These are phyloP conservation scores for Mnemiopsis leidyi DNA, from an alignment of 37 sponge, comb jelly and placozoan species.

Conservation along the genomic window DNA sequence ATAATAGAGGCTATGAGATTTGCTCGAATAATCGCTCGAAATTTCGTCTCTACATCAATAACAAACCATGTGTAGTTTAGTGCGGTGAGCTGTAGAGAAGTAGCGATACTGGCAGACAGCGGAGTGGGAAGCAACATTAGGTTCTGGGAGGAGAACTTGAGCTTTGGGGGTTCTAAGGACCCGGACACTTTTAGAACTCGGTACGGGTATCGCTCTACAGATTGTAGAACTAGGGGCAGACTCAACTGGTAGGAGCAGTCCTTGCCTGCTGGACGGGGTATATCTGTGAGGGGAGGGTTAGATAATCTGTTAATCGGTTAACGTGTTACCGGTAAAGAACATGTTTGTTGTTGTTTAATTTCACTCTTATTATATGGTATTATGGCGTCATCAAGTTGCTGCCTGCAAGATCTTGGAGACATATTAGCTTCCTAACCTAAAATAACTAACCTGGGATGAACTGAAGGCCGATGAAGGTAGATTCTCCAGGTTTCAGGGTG, in stretches of 20 bases:
- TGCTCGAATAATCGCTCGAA: too few species aligned
- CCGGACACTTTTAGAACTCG: conserved; percentile 66
- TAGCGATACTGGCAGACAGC: conserved; percentile 68
- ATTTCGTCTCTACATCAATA: too few species aligned
- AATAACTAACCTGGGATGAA: conserved; percentile 32
- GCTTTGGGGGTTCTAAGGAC: conserved; percentile 37
- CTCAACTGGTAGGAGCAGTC: conserved; percentile 4
- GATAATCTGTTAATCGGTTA: too few species aligned
- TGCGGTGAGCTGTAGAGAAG: conserved; percentile 68
- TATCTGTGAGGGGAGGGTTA: background rate
- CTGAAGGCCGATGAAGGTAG: conserved; percentile 24
- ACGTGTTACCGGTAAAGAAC: too few species aligned
- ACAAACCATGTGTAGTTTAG: conserved; percentile 70
- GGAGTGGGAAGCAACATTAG: conserved; percentile 74
- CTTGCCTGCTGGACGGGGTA: background rate
- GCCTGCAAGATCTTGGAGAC: too few species aligned
- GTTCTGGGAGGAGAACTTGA: conserved; percentile 65
- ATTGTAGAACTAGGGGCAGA: conserved; percentile 70
- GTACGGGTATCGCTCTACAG: conserved; percentile 67
- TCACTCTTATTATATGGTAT: too few species aligned
- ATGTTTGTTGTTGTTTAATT: too few species aligned
- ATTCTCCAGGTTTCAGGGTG: conserved; percentile 61
- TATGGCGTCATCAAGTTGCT: too few species aligned
- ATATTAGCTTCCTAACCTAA: too few species aligned
- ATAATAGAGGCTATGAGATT: too few species aligned